Percentiles rank a stretch among this genome's conserved stretches.
Conservation (phyloP, 35 echinoderm and acorn worm species). For the Holothuria glaberrima region DNA sequence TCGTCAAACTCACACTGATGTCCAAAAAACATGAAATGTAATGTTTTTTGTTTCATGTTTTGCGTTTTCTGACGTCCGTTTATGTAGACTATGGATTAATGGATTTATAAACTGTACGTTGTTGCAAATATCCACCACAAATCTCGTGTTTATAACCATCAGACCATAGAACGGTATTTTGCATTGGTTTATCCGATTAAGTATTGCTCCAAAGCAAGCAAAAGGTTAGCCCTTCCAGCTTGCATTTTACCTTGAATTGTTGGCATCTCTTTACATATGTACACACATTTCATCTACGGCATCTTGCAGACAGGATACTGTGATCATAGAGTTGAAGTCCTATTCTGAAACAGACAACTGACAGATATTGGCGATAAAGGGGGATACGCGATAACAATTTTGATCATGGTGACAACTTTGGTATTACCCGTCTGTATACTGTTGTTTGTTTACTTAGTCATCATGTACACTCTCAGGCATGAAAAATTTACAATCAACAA, state of each 20-base stretch:
- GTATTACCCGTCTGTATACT: background rate
- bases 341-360: background rate
- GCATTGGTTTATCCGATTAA: background rate
- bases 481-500: background rate
- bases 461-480: background rate
- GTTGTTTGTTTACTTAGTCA: background rate
- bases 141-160: conserved; percentile 40
- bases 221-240: background rate
- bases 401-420: background rate
- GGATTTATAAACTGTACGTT: conserved; percentile 13
- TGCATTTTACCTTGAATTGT: background rate
- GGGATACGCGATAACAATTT: too few relatives aligned
- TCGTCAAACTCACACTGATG: too few relatives aligned
- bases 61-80: too few relatives aligned
- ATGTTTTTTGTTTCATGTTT: too few relatives aligned
- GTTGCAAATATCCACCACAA: conserved; percentile 15
- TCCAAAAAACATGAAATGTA: too few relatives aligned
- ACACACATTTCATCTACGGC: background rate
- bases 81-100: conserved; percentile 44
- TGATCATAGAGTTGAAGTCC: background rate
- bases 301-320: background rate
- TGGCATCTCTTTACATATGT: background rate
- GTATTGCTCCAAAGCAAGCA: background rate
- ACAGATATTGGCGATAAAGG: background rate
- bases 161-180: conserved; percentile 45